These are phyloP conservation scores for Solea solea DNA, from an alignment of 2,113 vertebrate genomes.

Conservation along the genomic window DNA sequence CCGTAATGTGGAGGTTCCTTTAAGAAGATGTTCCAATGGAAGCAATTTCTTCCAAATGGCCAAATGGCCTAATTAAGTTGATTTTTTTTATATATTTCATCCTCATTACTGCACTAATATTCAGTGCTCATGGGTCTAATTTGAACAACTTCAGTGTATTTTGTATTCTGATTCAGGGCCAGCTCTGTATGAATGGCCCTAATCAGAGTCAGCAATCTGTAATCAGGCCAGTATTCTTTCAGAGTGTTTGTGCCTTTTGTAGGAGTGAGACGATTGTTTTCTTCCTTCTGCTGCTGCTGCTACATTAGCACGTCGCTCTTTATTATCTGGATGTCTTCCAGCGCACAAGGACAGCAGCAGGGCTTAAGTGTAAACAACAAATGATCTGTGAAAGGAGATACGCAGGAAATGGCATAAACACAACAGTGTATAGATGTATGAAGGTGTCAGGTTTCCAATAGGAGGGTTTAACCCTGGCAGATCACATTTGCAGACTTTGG, in stretches of 20 bases:
- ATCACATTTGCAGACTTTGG: constrained; percentile 4
- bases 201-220: constrained; percentile 45
- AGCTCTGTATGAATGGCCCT: constrained; percentile 24
- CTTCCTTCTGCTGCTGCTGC: constrained; percentile 8
- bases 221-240: constrained; percentile 51
- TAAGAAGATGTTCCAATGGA: not conserved
- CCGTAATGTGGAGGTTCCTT: no score
- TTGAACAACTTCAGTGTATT: not conserved
- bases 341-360: not conserved
- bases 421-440: not conserved
- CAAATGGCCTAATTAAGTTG: no score
- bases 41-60: not conserved
- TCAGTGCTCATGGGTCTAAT: not conserved
- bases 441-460: constrained; percentile 6
- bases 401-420: not conserved
- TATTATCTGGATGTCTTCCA: not conserved
- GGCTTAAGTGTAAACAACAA: not conserved
- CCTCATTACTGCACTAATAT: not conserved
- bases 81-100: no score
- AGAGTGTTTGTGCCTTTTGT: constrained; percentile 3
- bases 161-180: not conserved
- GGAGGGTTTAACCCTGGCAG: not conserved
- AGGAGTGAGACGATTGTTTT: constrained; percentile 12
- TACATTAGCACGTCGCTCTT: not conserved
- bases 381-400: not conserved